Percentiles rank a stretch among this genome's conserved stretches.
These are phyloP conservation scores for Masnerella sp. DNA, from an alignment of 2,888 invertebrate species.

Conservation along the genomic window DNA sequence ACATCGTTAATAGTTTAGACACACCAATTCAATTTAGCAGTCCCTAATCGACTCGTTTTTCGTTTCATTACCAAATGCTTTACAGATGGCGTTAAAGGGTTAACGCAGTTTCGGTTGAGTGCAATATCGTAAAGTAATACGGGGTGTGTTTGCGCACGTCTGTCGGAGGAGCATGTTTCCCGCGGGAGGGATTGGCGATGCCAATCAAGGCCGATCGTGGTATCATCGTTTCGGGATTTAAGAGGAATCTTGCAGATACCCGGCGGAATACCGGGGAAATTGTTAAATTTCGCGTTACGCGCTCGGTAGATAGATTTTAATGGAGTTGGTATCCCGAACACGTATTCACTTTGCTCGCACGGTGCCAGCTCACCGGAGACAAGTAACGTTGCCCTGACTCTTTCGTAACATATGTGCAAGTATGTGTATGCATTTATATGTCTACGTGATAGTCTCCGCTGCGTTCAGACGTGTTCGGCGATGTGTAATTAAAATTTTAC, in stretches of 20 bases:
- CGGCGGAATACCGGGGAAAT: constrained; percentile 63
- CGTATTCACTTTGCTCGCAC: constrained; percentile 73
- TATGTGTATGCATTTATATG: constrained; percentile 48
- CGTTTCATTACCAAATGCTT: constrained; percentile 14
- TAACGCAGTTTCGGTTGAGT: constrained; percentile 22
- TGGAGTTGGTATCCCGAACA: constrained; percentile 73
- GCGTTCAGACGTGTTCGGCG: constrained; percentile 15
- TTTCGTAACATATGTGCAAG: constrained; percentile 48
- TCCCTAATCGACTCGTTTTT: constrained; percentile 18
- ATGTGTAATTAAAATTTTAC: constrained; percentile 44
- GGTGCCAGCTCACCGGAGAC: constrained; percentile 55
- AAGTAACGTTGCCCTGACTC: constrained; percentile 48
- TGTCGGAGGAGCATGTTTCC: constrained; percentile 31
- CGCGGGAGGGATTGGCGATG: constrained; percentile 39
- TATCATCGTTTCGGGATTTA: constrained; percentile 60
- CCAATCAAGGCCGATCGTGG: constrained; percentile 58
- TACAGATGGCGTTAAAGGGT: constrained; percentile 35
- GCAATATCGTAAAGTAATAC: constrained; percentile 38
- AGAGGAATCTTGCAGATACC: constrained; percentile 55
- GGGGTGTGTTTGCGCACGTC: constrained; percentile 23
- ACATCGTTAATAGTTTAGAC: no score
- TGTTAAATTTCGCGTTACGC: constrained; percentile 71
- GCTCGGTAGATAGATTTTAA: constrained; percentile 73
- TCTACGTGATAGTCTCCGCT: constrained; percentile 20
- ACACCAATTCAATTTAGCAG: no score